Evolutionary conservation across 1,140 invertebrate species (phyloP).

Genomic region (Lutraria rhynchaena): DNA sequence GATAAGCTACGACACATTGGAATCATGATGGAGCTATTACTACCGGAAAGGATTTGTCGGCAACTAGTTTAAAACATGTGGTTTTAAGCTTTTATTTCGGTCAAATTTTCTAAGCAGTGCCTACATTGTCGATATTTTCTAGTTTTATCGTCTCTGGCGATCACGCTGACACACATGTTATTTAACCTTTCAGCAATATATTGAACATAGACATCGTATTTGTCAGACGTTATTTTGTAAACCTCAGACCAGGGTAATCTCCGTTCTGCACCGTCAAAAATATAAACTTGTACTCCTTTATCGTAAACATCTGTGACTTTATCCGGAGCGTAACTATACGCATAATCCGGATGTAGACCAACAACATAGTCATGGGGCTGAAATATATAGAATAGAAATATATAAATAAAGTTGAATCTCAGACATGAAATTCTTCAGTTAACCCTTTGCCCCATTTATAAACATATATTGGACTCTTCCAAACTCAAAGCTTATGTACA

Average conservation of each 20-base stretch:
- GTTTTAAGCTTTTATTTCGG: no score
- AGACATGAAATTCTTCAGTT: no score
- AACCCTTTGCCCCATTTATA: no score
- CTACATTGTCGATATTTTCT: slow-evolving; percentile 5
- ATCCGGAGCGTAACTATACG: slow-evolving; percentile 17
- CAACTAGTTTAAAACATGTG: no score
- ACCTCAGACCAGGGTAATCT: not conserved
- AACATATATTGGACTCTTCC: no score
- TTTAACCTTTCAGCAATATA: not conserved
- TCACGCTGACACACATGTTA: not conserved
- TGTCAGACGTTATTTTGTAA: not conserved
- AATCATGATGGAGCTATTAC: no score
- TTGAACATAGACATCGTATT: not conserved
- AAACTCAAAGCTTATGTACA: no score
- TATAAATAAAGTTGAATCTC: no score
- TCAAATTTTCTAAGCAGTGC: no score
- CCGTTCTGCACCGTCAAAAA: not conserved
- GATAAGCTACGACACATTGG: no score
- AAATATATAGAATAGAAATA: not conserved
- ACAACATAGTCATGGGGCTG: slow-evolving; percentile 3
- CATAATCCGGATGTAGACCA: slow-evolving; percentile 1
- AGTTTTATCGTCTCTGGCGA: slow-evolving; percentile 4
- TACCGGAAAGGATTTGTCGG: no score
- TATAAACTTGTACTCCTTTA: not conserved
- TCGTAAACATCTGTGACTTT: not conserved